These are phyloP conservation scores for Urocitellus parryii DNA, from an alignment of 2,113 vertebrate species.

Conservation along the genomic window DNA sequence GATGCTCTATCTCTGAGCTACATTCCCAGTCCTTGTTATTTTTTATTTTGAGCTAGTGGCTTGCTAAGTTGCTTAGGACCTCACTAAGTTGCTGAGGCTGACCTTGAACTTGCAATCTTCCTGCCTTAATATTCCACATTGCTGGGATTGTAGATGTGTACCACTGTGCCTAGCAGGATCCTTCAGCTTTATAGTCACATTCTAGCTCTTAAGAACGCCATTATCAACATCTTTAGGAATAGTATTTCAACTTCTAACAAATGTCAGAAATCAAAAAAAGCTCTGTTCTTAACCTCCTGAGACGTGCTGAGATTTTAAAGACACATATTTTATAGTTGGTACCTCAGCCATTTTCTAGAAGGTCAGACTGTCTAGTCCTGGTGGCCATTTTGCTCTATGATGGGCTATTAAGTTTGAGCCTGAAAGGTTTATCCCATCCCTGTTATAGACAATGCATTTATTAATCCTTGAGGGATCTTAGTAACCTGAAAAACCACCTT, in stretches of 20 bases:
- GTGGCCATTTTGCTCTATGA: not conserved
- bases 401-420: not conserved
- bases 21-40: too few species aligned
- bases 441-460: not conserved
- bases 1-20: too few species aligned
- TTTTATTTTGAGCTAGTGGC: too few species aligned
- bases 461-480: not conserved
- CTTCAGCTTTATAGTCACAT: not conserved
- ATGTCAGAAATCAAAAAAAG: not conserved
- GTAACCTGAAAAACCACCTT: slow-evolving; percentile 26
- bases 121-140: too few species aligned
- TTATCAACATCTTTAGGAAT: not conserved
- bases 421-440: not conserved
- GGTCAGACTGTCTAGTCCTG: slow-evolving; percentile 50
- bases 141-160: too few species aligned
- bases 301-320: not conserved
- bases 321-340: not conserved
- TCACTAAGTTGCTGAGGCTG: too few species aligned
- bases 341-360: slow-evolving; percentile 7
- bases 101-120: too few species aligned
- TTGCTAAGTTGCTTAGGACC: too few species aligned
- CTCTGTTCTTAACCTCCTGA: not conserved
- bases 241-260: not conserved
- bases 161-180: too few species aligned
- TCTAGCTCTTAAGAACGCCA: not conserved